Evolutionary conservation across 1,140 invertebrate genomes (phyloP), one percentile per base, ranked within the genome.

Genomic region (Brachionus koreanus): DNA sequence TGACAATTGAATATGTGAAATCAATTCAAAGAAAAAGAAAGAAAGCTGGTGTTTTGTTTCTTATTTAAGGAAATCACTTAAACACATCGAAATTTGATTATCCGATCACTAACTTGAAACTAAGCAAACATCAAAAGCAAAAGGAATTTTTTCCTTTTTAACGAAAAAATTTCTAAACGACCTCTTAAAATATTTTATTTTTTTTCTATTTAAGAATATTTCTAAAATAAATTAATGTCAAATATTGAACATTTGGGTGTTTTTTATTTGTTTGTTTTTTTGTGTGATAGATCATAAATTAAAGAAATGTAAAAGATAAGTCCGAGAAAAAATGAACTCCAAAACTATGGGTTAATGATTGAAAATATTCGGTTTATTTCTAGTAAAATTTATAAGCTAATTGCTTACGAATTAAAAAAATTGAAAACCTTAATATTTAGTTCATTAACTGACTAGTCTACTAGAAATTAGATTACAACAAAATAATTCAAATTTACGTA

Each of bases 261-360:
- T 57, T 16, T 29, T 57, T 57, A 16, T 57, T 57, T 57, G n/a
- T 57, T 57, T 57, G 6, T 57, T 57, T 57, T n/a, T 57, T 19
- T 57, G 49, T 57, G 49, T 57, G 49, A 57, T 57, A 57, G 49
- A 57, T 57, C 49, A 57, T 57, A 57, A 57, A 57, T 57, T 57
- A 57, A 57, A 57, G 49, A 57, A 57, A 57, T 9, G 19, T 19
- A 7, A 57, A 19, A 57, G 16, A 23, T 19, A 9, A 57, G 49
- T 57, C 49, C 49, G 19, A 5, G 2, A 57, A 49, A 49, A 19
- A 57, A 57, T 0, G 7, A 10, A 42, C 19, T 57, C 19, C 49
- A 57, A 23, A n/a, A 16, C 43, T 49, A n/a, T 23, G 49, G 49
- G 49, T 57, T 57, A 57, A 57, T 57, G 49, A 57, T 57, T 16